Conservation (phyloP, 2,113 vertebrate species). For the Archilochus colubris region DNA sequence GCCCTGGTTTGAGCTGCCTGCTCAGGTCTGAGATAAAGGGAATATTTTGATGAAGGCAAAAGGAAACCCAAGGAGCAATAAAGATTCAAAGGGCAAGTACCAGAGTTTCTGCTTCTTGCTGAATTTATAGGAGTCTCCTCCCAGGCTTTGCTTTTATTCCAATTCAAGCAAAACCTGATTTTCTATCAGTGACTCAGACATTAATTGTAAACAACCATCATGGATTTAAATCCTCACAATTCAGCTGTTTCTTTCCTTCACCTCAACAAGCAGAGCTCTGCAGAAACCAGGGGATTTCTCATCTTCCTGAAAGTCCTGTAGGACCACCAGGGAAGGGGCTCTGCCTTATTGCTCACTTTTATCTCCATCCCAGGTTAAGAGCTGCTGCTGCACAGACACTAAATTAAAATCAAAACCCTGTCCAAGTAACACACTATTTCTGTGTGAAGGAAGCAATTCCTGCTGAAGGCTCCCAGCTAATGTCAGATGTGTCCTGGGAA, state of each 20-base stretch:
- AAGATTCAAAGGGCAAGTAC: background rate
- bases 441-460: background rate
- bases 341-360: background rate
- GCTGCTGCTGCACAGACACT: background rate
- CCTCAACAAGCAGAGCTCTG: background rate
- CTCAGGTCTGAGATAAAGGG: background rate
- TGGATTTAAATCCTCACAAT: background rate
- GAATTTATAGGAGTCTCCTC: background rate
- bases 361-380: background rate
- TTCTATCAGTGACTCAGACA: accelerated
- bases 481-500: background rate
- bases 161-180: background rate
- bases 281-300: background rate
- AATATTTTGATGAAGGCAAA: background rate
- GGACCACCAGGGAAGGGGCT: background rate
- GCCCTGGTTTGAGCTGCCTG: background rate
- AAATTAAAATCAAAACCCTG: background rate
- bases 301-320: background rate
- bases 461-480: background rate
- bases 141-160: background rate
- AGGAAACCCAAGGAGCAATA: background rate
- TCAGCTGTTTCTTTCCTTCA: background rate
- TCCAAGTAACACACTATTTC: background rate
- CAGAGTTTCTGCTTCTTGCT: background rate
- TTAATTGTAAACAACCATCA: background rate